Evolutionary conservation across 2,113 vertebrate species (phyloP), one percentile per base, ranked within the genome.

Genomic region (Phylloscopus trochilus): DNA sequence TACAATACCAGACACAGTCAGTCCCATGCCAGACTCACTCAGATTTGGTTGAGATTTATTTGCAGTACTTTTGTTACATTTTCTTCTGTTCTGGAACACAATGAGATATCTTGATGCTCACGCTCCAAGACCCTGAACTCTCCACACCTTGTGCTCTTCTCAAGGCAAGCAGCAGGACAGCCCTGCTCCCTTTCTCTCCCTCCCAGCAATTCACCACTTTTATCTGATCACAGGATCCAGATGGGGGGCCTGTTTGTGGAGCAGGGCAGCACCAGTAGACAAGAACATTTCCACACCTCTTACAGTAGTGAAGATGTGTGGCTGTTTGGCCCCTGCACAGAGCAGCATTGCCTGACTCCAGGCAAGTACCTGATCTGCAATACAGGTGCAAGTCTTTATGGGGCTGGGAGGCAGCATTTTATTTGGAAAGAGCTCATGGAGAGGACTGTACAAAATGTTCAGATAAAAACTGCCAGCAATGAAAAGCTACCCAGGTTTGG

Each of bases 281-380:
- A 13, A 46, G 22, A 31, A 5, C 1, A 1, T 83, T 80, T 56
- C 64, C 37, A 49, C 0, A 3, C 7, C 22, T 23, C 43, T 60
- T 46, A 3, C 1, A 2, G 39, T 2, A 2, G 27, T 1, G 11
- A 62, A 56, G 24, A 47, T 11, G 19, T 33, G 18, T 51, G 20
- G 12, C 16, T 63, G 15, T 1, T 1, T 33, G 43, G 10, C 3
- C 11, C 6, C 27, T n/a, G 27, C 16, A 35, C 2, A 31, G 44
- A 41, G 8, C 2, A 2, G 28, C 4, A 4, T 21, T 37, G 6
- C 14, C 11, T n/a, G 9, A 39, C 4, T n/a, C 9, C 8, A 15
- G 47, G 39, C 0, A 0, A 16, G 22, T 23, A n/a, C 16, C 7
- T 2, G 1, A 7, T 0, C 15, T 30, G 46, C 4, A 41, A 33